Conservation (phyloP, 2,113 vertebrate species). For the Cyphomyrus plagiostoma region DNA sequence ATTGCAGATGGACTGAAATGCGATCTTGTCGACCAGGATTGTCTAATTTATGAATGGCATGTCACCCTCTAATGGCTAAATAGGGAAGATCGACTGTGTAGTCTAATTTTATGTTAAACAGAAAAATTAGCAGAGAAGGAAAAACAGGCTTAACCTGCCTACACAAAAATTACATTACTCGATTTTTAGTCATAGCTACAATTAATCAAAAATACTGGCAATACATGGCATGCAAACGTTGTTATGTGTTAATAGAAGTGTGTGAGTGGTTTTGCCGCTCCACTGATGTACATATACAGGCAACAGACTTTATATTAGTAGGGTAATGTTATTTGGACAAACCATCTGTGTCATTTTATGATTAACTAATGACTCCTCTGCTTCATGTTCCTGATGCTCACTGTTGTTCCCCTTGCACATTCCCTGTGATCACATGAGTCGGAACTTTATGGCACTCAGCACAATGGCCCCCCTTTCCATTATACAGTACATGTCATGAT, state of each 20-base stretch:
- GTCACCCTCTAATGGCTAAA: not conserved
- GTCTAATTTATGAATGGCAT: not conserved
- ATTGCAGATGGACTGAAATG: not conserved
- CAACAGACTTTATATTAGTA: not conserved
- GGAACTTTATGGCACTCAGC: not conserved
- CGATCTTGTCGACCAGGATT: not conserved
- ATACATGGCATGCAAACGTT: not conserved
- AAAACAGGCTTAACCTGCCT: not conserved
- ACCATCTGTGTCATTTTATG: not conserved
- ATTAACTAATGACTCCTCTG: not conserved
- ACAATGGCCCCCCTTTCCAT: not conserved
- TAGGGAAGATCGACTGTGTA: not conserved
- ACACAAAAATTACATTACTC: not conserved
- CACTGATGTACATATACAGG: not conserved
- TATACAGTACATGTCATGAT: not conserved
- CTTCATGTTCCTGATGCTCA: not conserved
- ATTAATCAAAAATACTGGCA: not conserved
- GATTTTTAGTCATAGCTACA: not conserved
- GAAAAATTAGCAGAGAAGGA: not conserved
- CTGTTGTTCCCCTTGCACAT: not conserved
- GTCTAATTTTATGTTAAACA: not conserved
- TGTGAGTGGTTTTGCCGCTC: not conserved
- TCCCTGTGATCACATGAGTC: not conserved
- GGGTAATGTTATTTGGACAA: not conserved
- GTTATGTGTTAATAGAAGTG: not conserved